Percentiles rank a stretch among this genome's conserved stretches.
phyloP scores from a whole-genome alignment of 92 coral and sea anemone species.

The Parazoanthus atlanticus region DNA sequence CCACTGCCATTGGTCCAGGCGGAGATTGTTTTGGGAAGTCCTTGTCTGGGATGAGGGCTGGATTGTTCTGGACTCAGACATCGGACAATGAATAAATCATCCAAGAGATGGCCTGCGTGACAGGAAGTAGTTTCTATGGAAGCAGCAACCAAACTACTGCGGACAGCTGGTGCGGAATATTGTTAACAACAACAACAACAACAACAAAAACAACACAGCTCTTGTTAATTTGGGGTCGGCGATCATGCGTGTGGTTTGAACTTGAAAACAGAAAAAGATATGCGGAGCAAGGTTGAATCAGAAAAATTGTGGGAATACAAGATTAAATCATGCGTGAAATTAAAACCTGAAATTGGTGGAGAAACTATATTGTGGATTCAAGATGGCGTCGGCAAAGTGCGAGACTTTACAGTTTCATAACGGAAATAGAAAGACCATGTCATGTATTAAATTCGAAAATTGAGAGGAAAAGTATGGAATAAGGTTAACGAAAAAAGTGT shows the following conservation, averaged over 20 bases:
- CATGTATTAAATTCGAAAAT: too few species aligned
- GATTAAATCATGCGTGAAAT: too few species aligned
- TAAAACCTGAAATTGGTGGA: too few species aligned
- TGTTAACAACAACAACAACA: background rate
- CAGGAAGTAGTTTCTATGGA: slow-evolving; percentile 1
- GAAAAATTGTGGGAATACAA: too few species aligned
- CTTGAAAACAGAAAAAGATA: background rate
- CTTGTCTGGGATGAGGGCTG: background rate
- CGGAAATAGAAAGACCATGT: too few species aligned
- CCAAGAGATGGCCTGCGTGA: background rate
- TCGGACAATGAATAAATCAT: background rate
- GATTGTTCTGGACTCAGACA: background rate
- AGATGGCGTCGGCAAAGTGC: too few species aligned
- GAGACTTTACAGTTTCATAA: too few species aligned
- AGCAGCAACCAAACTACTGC: background rate
- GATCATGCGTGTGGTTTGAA: background rate
- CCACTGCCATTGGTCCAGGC: background rate
- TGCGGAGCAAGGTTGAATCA: background rate
- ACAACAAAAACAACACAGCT: background rate
- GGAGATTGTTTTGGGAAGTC: background rate
- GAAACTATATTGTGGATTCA: too few species aligned
- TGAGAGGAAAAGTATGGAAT: too few species aligned
- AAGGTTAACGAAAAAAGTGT: too few species aligned
- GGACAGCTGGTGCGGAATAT: background rate
- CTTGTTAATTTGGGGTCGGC: background rate